Conservation (phyloP, 2,888 invertebrate genomes). For the Drosophila austrosaltans region DNA sequence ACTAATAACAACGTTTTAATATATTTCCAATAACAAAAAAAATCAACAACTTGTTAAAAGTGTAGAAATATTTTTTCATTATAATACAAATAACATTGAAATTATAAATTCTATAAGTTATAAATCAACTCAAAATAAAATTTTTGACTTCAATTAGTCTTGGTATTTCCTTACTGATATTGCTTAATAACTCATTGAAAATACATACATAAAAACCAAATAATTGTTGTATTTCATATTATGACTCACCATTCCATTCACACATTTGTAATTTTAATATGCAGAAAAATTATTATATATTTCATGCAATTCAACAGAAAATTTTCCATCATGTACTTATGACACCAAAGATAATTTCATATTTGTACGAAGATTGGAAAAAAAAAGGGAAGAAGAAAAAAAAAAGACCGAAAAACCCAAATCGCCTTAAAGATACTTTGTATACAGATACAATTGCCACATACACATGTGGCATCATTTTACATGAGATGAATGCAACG, state of each 20-base stretch:
- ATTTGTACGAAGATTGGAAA: slow-evolving; percentile 63
- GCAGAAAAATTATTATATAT: slow-evolving; percentile 31
- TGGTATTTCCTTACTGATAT: neutral
- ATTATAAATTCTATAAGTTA: too few relatives aligned
- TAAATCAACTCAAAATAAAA: neutral
- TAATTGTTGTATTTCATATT: neutral
- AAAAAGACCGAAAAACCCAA: slow-evolving; percentile 1
- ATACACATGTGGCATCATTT: slow-evolving; percentile 74
- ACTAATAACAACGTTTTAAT: too few relatives aligned
- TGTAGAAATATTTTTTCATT: too few relatives aligned
- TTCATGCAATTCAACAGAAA: slow-evolving; percentile 37
- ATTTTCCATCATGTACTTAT: slow-evolving; percentile 44
- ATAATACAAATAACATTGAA: too few relatives aligned
- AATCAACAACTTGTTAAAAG: too few relatives aligned
- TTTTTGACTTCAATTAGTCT: neutral
- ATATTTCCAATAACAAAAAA: too few relatives aligned
- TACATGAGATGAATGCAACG: slow-evolving; percentile 68
- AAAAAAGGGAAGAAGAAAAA: slow-evolving; percentile 38
- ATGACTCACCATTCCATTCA: neutral
- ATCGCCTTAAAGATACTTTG: slow-evolving; percentile 29
- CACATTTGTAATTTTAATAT: slow-evolving; percentile 28
- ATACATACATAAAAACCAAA: neutral
- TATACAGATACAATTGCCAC: slow-evolving; percentile 44
- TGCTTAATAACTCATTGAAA: neutral
- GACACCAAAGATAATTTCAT: slow-evolving; percentile 67